Base-by-base conservation (phyloP, 1,140 invertebrate species). In the Drosophila neocordata region DNA sequence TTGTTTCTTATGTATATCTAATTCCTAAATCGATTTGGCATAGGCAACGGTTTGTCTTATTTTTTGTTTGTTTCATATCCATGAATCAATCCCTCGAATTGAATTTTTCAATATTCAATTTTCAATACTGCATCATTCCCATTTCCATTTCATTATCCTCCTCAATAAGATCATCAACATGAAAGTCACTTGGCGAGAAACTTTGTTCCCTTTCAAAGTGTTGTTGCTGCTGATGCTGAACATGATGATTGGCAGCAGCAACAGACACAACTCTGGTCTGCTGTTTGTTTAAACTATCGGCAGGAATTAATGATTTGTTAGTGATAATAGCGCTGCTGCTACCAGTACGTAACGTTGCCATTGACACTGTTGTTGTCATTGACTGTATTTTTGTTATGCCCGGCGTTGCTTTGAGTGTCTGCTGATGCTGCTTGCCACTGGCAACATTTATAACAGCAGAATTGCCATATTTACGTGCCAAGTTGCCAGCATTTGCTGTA, bases 131-230 rank as follows among this genome's bases (percentile, higher is more conserved):
- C 59, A 74, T 73, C 37, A 63, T 9, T 18, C 67, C 70, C 24
- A 80, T 9, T 18, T 73, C 70, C 24, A 80, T 51, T 7, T 52
- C 67, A 7, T 69, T 71, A 52, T 79, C 79, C 64, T 79, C 79
- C 41, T 83, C 79, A 15, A 85, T 85, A 24, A 85, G n/a, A 37
- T 85, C 82, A n/a, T 87, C 82, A 18, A 85, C 73, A n/a, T 55
- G 44, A 18, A 87, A 87, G 12, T 84, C 77, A 20, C 61, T 65
- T 18, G 81, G 81, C 20, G 77, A 85, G 41, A 62, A 85, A 7
- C 48, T 65, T 6, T 27, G 22, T 4, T 66, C 61, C n/a, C 18
- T 63, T 12, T 20, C 41, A 13, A 48, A 48, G 9, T 13, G 55
- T 24, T 13, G 60, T 12, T 52, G 48, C 18, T 55, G 48, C 1